phyloP scores from a whole-genome alignment of 2,113 vertebrate species.

The Merops nubicus region DNA sequence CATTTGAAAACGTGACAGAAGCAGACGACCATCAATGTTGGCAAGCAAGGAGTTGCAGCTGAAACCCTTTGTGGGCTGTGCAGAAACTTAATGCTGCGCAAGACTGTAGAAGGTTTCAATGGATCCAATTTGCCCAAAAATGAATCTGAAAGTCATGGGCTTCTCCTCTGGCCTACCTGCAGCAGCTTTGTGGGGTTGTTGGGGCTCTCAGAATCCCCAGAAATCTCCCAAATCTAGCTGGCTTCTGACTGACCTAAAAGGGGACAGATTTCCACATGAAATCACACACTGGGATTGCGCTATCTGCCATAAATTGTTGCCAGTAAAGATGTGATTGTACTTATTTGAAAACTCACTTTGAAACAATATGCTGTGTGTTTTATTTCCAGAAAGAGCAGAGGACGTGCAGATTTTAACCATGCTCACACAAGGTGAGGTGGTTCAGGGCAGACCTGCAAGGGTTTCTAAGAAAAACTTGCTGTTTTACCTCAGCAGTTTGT shows the following conservation, averaged over 20 bases:
- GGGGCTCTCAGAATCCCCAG: background rate
- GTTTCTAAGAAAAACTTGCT: accelerated
- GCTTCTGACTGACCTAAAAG: background rate
- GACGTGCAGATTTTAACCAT: accelerated
- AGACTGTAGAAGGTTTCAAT: accelerated
- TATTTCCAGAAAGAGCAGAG: background rate
- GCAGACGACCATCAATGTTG: background rate
- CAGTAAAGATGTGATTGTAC: background rate
- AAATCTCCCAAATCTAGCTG: background rate
- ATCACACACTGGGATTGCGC: background rate
- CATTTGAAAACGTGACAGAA: background rate
- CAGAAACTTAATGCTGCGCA: accelerated
- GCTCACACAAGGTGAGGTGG: background rate
- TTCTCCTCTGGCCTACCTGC: background rate
- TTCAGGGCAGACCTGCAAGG: background rate
- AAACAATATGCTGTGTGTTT: accelerated
- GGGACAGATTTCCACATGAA: background rate
- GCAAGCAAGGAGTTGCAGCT: background rate
- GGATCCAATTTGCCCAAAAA: background rate
- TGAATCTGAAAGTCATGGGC: accelerated
- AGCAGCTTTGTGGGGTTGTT: background rate
- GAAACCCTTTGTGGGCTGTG: accelerated
- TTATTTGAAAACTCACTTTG: background rate
- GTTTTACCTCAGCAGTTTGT: background rate
- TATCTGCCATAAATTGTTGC: background rate